Evolutionary conservation across 2,113 vertebrate genomes (phyloP).

Genomic region (Apteryx owenii): DNA sequence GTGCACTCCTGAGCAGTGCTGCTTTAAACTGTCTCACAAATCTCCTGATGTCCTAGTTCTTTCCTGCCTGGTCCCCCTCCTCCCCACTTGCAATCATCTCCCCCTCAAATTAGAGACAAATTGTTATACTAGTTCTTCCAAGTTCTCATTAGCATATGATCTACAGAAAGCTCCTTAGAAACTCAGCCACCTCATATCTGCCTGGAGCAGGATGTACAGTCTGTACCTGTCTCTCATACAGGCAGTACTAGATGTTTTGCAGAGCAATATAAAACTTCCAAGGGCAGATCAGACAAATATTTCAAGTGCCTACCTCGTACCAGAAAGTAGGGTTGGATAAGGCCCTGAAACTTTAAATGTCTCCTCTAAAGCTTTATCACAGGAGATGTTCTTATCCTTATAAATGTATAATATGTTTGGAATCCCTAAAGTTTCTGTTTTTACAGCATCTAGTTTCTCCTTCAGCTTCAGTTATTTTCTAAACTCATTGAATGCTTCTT

Average conservation of each 20-base stretch:
- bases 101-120: background rate
- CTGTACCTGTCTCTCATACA: background rate
- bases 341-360: background rate
- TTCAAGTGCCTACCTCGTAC: background rate
- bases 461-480: background rate
- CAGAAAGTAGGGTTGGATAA: background rate
- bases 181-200: background rate
- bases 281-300: background rate
- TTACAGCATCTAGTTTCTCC: background rate
- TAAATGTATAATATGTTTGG: fast-evolving
- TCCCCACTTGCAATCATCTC: background rate
- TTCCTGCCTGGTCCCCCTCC: background rate
- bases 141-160: background rate
- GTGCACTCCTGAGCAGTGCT: background rate
- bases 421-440: background rate
- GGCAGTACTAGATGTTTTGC: background rate
- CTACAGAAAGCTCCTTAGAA: background rate
- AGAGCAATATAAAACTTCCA: background rate
- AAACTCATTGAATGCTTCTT: background rate
- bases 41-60: background rate
- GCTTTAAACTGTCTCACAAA: background rate
- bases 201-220: fast-evolving
- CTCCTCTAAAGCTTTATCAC: background rate
- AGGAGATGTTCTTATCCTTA: background rate
- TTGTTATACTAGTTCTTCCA: background rate